Evolutionary conservation across 2,113 vertebrate genomes (phyloP), one percentile per base, ranked within the genome.

Genomic region (Aegithalos caudatus): DNA sequence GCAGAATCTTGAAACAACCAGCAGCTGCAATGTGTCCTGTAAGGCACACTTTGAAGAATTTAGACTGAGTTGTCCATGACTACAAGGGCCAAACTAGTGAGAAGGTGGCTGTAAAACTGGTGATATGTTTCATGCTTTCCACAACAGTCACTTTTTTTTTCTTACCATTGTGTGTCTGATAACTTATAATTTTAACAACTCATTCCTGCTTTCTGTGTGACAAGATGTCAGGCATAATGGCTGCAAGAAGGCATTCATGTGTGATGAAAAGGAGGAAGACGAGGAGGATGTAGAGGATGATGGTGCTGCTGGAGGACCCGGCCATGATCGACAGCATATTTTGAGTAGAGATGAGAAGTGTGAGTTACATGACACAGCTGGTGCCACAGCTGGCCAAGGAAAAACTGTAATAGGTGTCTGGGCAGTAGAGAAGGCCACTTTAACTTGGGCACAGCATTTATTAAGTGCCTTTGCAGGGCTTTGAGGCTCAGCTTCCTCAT

Each of bases 191-290:
- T 76, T 37, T 17, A 44, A 7, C 0, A 9, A 10, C 27, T 40
- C 14, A 10, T 54, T 80, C 27, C 18, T 31, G 14, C 2, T 0
- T 48, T 61, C 15, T 44, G 17, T 51, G 23, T 12, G 22, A 69
- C 2, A 11, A 38, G 27, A 10, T 1, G 1, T 15, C 17, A 69
- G 44, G n/a, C 12, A 14, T 1, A 6, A 17, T 8, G 67, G 16
- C 24, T 90, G 31, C 16, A 65, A 35, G 33, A 45, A 73, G 18
- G 2, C 0, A 0, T 47, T 56, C 5, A 5, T 1, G 3, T 4
- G 11, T 74, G 77, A 22, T 21, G 70, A 62, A 50, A 60, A 57
- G 28, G 33, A 54, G 29, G 25, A 67, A 1, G n/a, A n/a, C n/a
- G n/a, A n/a, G n/a, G 18, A 74, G 5, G 9, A 31, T 24, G 17